phyloP scores from a whole-genome alignment of 2,113 vertebrate genomes.

The Charadrius vociferus region DNA sequence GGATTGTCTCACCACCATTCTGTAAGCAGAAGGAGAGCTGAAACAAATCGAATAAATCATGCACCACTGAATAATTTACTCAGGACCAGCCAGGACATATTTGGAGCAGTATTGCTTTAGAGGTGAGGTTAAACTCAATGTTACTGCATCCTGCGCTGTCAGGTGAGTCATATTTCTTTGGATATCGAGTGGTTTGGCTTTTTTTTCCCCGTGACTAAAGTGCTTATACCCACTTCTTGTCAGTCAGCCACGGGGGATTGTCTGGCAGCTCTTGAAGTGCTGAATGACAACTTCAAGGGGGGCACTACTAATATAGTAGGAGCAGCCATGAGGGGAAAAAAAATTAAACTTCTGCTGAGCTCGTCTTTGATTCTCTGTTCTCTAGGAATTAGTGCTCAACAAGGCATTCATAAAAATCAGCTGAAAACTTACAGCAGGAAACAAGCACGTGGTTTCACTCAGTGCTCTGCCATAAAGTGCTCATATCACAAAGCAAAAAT shows the following conservation, averaged over 20 bases:
- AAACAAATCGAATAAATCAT: not conserved
- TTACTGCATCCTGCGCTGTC: not conserved
- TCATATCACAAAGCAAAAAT: not conserved
- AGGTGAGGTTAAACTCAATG: not conserved
- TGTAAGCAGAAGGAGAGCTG: not conserved
- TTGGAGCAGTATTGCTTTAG: not conserved
- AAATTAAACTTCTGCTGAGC: not conserved
- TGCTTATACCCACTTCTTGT: not conserved
- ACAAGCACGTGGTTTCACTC: not conserved
- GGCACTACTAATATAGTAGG: not conserved
- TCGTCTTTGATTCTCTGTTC: not conserved
- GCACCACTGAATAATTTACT: not conserved
- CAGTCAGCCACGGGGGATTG: not conserved
- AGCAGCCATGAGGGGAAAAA: accelerated
- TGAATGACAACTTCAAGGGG: not conserved
- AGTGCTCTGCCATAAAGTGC: not conserved
- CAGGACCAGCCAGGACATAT: not conserved
- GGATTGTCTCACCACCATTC: not conserved
- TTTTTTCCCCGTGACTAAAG: not conserved
- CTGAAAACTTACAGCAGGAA: not conserved
- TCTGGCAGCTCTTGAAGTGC: not conserved
- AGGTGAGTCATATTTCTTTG: not conserved
- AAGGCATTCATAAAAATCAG: not conserved
- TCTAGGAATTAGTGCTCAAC: not conserved
- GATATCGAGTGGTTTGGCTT: not conserved